Conservation (phyloP, 2,888 invertebrate genomes). For the Stenodema calcarata region DNA sequence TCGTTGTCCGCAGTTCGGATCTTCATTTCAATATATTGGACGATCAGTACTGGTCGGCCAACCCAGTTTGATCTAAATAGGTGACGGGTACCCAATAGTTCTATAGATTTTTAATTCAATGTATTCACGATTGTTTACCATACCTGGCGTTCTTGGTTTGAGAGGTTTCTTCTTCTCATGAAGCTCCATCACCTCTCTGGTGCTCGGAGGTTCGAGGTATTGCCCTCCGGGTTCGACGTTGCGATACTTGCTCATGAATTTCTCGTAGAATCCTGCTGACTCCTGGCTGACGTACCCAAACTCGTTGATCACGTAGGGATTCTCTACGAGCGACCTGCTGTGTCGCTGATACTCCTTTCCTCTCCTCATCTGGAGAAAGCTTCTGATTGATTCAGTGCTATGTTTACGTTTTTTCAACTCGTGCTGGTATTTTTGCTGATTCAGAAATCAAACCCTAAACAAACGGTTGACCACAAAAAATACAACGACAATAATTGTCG, state of each 20-base stretch:
- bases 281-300: conserved; percentile 18
- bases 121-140: not conserved
- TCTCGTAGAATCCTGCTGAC: not conserved
- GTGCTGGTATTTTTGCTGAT: no score
- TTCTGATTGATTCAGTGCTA: no score
- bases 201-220: not conserved
- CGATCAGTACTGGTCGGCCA: no score
- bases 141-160: not conserved
- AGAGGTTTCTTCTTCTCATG: not conserved
- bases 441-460: no score
- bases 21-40: no score
- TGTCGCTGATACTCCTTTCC: not conserved
- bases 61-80: no score
- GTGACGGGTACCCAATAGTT: no score
- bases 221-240: conserved; percentile 7
- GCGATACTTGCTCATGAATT: conserved; percentile 8
- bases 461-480: no score
- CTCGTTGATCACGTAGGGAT: conserved; percentile 20
- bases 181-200: not conserved
- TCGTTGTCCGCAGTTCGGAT: no score
- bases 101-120: not conserved
- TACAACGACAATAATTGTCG: no score
- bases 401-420: no score
- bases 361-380: not conserved
- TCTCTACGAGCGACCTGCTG: not conserved